Conservation (phyloP, 1,140 invertebrate genomes). For the Drosophila grimshawi region DNA sequence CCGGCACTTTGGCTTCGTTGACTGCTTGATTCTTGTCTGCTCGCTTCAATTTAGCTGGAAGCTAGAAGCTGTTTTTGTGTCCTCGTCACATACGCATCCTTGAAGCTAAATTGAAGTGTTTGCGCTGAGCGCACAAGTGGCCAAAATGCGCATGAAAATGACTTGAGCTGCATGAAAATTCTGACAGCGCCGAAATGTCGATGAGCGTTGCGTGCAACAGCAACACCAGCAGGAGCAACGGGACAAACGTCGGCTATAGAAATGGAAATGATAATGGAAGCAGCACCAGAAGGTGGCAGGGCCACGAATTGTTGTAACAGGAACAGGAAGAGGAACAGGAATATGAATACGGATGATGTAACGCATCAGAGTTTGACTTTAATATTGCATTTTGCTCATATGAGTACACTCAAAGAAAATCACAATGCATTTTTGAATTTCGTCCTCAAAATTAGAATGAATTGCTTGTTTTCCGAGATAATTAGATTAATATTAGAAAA, state of each 20-base stretch:
- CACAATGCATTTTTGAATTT: too few relatives aligned
- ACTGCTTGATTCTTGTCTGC: conserved; percentile 60
- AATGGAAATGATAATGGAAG: conserved; percentile 8
- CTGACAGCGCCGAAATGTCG: conserved; percentile 54
- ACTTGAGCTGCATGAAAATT: conserved; percentile 79
- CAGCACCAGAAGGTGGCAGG: not conserved
- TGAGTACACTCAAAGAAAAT: too few relatives aligned
- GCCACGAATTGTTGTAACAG: not conserved
- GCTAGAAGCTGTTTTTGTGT: conserved; percentile 12
- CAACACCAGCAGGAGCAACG: conserved; percentile 20
- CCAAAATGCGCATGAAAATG: conserved; percentile 81
- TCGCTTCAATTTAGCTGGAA: conserved; percentile 20
- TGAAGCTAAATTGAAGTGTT: conserved; percentile 80
- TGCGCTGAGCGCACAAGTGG: conserved; percentile 72
- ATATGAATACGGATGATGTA: conserved; percentile 33
- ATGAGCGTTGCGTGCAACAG: conserved; percentile 33
- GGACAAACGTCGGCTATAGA: conserved; percentile 35
- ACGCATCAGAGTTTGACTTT: conserved; percentile 71
- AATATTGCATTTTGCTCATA: conserved; percentile 61
- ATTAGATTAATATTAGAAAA: too few relatives aligned
- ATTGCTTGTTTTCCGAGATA: too few relatives aligned
- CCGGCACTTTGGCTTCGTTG: conserved; percentile 66
- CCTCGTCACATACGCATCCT: conserved; percentile 55
- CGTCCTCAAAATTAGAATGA: too few relatives aligned
- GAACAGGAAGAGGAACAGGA: not conserved